Percentiles rank a stretch among this genome's conserved stretches.
These are phyloP conservation scores for Punctoribates punctum DNA, from an alignment of 2,888 invertebrate genomes.

Conservation along the genomic window DNA sequence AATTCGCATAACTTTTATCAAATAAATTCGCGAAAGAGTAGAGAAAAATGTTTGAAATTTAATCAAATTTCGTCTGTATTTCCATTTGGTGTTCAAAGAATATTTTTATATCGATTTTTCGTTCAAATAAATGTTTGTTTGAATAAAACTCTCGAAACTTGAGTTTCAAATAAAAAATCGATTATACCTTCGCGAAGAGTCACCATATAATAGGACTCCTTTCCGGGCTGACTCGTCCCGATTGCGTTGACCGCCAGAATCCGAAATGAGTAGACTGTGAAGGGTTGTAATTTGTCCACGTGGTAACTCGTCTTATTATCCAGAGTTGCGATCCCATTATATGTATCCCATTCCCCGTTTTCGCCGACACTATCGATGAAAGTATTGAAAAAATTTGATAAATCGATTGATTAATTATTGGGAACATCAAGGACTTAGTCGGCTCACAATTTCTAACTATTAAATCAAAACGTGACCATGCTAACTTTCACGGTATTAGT, in stretches of 20 bases:
- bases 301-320: conserved; percentile 65
- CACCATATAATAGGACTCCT: conserved; percentile 68
- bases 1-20: no score
- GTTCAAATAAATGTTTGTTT: not conserved
- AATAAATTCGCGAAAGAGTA: no score
- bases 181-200: conserved; percentile 67
- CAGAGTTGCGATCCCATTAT: conserved; percentile 60
- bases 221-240: conserved; percentile 66
- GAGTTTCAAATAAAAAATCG: not conserved
- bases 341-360: conserved; percentile 64
- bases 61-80: no score
- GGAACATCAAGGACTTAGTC: no score
- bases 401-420: not conserved
- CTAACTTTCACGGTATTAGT: no score
- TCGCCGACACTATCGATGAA: conserved; percentile 63
- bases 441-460: no score
- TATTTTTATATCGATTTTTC: no score
- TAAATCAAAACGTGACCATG: not conserved
- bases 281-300: conserved; percentile 66
- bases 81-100: no score
- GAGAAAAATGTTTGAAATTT: no score
- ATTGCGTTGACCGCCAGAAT: conserved; percentile 68
- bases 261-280: conserved; percentile 71
- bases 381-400: not conserved
- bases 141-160: not conserved